These are phyloP conservation scores for Eugnorisma glareosa DNA, from an alignment of 2,888 invertebrate species.

Conservation along the genomic window DNA sequence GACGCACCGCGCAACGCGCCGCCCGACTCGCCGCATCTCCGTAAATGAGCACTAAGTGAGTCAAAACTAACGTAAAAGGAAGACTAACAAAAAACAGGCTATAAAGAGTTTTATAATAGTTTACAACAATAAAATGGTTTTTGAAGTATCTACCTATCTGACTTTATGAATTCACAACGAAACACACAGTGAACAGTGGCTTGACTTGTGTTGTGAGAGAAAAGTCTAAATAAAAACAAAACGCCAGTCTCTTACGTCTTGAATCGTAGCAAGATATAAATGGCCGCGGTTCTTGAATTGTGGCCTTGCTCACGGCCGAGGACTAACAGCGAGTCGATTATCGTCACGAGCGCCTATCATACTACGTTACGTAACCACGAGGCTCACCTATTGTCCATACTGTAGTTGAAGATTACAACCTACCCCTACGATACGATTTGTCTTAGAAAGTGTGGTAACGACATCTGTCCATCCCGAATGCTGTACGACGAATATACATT, in stretches of 20 bases:
- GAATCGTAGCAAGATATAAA: conserved; percentile 14
- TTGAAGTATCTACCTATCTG: not conserved
- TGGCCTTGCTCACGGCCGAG: conserved; percentile 63
- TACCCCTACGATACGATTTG: not conserved
- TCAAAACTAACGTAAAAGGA: not conserved
- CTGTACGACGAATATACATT: not conserved
- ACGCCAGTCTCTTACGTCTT: conserved; percentile 16
- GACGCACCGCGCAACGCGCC: too few relatives aligned
- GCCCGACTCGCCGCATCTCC: too few relatives aligned
- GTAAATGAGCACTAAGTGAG: not conserved
- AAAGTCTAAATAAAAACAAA: not conserved
- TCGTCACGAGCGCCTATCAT: conserved; percentile 17
- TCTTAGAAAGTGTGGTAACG: not conserved
- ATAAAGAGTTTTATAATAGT: not conserved
- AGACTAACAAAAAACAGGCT: not conserved
- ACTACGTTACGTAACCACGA: conserved; percentile 7
- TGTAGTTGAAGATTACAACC: not conserved
- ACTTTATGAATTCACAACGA: not conserved
- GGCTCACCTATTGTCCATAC: not conserved
- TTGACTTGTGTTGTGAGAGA: not conserved
- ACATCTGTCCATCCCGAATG: not conserved
- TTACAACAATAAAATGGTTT: not conserved
- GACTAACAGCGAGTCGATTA: conserved; percentile 21
- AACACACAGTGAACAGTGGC: not conserved
- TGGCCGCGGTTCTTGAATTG: conserved; percentile 33